Base-by-base conservation (phyloP, 2,888 invertebrate species). In the Galeruca laticollis region DNA sequence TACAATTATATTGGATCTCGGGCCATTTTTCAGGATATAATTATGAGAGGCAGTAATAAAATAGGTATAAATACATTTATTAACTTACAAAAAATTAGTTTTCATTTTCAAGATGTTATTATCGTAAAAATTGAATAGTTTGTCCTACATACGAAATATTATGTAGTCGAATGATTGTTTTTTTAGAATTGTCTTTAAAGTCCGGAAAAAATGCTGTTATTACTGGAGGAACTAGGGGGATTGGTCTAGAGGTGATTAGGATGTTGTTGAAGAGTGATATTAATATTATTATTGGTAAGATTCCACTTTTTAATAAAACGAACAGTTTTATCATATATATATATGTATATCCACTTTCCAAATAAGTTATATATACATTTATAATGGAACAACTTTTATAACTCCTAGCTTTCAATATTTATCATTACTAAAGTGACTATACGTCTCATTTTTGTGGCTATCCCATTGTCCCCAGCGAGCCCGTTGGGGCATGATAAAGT, bases 161-260 rank as follows among this genome's bases (percentile, higher is more conserved):
- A 0, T 26, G 26, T 1, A 26, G 6, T 26, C 6, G 26, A 5
- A 26, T 26, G 6, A 26, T 26, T 26, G 6, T 60, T 33, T 54
- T 43, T 66, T 40, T 76, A 78, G 79, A 78, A 60, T 71, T 80
- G 26, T 72, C 73, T 6, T 9, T 68, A 65, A 90, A 90, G 81
- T 87, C 87, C 47, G 92, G 89, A 64, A 90, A 91, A 86, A 87
- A 93, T 68, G 95, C 93, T 70, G 90, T 96, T 63, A 90, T 96
- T 71, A 96, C 96, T 10, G 96, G 96, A 56, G 96, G 96, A 2
- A 92, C 94, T 68, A 88, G 94, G 76, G 96, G 96, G 47, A 95
- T 96, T 78, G 96, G 96, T 10, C 85, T 89, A 21, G 90, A 92
- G 86, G 91, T 95, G 20, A 91, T 94, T 31, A 90, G 90, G 83